Percentiles rank a stretch among this genome's conserved stretches.
These are phyloP conservation scores for Coccyzus lansbergi DNA, from an alignment of 2,797 vertebrate genomes.

Conservation along the genomic window DNA sequence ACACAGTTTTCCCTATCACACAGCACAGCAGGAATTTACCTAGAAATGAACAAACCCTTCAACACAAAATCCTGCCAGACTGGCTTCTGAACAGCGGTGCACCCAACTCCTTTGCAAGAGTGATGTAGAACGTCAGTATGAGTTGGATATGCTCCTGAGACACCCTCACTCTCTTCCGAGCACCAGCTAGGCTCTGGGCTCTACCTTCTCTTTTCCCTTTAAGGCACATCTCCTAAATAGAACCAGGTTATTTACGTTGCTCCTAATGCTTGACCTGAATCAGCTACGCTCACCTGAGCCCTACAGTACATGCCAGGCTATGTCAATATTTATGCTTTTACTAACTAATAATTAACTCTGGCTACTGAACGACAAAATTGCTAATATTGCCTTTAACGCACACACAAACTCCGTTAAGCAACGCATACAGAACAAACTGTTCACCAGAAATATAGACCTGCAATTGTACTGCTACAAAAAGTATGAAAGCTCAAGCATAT, in stretches of 20 bases:
- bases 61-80: not conserved
- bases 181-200: not conserved
- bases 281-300: not conserved
- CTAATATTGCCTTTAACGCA: not conserved
- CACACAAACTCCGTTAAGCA: slow-evolving; percentile 8
- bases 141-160: not conserved
- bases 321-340: slow-evolving; percentile 58
- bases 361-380: not conserved
- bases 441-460: not conserved
- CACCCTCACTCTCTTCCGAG: not conserved
- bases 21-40: not conserved
- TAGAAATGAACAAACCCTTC: not conserved
- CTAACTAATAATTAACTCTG: slow-evolving; percentile 51
- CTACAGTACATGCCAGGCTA: not conserved
- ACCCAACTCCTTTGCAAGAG: not conserved
- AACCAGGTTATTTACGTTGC: slow-evolving; percentile 20
- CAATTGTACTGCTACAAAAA: not conserved
- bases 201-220: not conserved
- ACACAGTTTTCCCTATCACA: not conserved
- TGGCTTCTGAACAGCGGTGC: not conserved
- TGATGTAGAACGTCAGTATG: not conserved
- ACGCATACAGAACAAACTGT: not conserved
- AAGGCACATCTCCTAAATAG: not conserved
- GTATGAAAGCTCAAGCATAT: fast-evolving
- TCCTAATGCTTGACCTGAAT: slow-evolving; percentile 6